phyloP scores from a whole-genome alignment of 2,888 invertebrate species.

The Cacoxenus indagator region DNA sequence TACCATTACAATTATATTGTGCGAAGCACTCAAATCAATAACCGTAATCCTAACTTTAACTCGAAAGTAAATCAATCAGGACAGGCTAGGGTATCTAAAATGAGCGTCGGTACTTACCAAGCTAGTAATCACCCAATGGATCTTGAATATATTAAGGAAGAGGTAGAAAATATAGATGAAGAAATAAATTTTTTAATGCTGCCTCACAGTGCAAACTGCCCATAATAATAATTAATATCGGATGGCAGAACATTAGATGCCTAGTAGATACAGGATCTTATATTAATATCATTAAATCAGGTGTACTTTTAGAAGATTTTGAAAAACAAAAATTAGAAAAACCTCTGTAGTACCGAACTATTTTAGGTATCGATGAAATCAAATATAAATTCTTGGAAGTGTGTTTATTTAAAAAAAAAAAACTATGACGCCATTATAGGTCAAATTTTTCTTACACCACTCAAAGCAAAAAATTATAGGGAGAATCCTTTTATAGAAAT shows the following conservation, averaged over 20 bases:
- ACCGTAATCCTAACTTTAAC: no score
- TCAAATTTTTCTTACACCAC: no score
- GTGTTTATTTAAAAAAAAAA: no score
- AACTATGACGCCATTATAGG: no score
- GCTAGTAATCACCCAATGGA: background rate
- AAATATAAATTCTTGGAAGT: background rate
- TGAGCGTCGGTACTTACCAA: background rate
- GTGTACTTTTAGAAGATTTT: background rate
- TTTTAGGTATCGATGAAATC: background rate
- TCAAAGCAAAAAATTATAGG: background rate
- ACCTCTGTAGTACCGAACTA: background rate
- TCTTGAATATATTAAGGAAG: background rate
- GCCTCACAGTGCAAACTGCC: no score
- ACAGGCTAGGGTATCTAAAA: background rate
- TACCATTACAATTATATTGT: background rate
- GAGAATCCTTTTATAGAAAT: background rate
- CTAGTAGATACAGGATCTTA: no score
- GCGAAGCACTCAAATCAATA: background rate
- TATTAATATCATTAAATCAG: background rate
- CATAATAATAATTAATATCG: no score
- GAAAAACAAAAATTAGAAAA: background rate
- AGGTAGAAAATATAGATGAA: background rate
- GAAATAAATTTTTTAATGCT: no score
- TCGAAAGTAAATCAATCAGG: no score
- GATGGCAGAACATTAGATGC: background rate